These are phyloP conservation scores for Beroe forskalii DNA, from an alignment of 37 sponge, comb jelly and placozoan species.

Conservation along the genomic window DNA sequence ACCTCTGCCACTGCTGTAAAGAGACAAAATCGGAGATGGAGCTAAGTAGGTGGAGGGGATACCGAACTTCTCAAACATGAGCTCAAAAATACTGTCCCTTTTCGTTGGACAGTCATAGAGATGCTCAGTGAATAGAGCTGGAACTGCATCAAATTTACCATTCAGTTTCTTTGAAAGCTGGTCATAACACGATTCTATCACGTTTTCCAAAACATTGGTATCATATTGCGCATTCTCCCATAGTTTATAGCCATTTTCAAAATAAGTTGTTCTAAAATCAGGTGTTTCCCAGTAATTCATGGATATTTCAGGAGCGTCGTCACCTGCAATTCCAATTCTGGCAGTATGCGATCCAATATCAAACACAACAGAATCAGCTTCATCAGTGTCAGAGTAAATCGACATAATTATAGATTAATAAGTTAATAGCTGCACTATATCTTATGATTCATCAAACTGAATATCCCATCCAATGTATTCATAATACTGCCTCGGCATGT, in stretches of 20 bases:
- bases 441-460: too few species aligned
- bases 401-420: conserved; percentile 31
- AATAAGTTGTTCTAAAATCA: conserved; percentile 3
- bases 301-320: neutral
- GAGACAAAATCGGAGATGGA: conserved; percentile 27
- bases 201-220: neutral
- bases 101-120: neutral
- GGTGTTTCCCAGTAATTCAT: neutral
- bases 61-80: conserved; percentile 20
- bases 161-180: neutral
- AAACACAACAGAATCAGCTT: neutral
- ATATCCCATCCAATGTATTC: too few species aligned
- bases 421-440: too few species aligned
- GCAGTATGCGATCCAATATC: conserved; percentile 47
- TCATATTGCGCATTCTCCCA: neutral
- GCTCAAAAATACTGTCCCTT: neutral
- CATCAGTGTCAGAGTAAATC: neutral
- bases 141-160: neutral
- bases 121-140: neutral
- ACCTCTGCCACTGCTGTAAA: conserved; percentile 35
- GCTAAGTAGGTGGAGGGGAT: neutral
- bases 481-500: too few species aligned
- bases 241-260: neutral
- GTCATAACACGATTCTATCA: neutral
- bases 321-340: conserved; percentile 24